A percentile compares a stretch with the other conserved stretches of the same genome.
These are phyloP conservation scores for Lampris megalopsis DNA, from an alignment of 2,113 vertebrate species.

Conservation along the genomic window DNA sequence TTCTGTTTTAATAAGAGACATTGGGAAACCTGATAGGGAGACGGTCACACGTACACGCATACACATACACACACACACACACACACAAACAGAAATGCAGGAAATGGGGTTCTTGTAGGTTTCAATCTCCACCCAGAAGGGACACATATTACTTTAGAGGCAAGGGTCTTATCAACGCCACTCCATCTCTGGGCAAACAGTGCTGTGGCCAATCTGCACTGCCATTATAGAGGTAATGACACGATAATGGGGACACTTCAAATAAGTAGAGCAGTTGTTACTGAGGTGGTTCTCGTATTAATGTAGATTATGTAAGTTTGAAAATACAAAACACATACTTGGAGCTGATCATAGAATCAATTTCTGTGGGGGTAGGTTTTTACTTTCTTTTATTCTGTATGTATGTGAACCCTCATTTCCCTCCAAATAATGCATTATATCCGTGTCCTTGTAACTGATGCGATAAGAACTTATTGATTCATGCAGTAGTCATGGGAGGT, in stretches of 20 bases:
- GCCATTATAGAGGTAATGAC: background rate
- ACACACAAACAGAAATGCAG: background rate
- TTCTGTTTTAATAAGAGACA: background rate
- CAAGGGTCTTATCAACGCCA: background rate
- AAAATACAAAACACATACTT: no score
- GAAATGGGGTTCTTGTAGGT: background rate
- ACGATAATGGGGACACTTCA: background rate
- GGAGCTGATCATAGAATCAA: no score
- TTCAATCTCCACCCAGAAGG: background rate
- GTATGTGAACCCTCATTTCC: no score
- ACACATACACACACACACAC: no score
- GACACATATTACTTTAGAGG: background rate
- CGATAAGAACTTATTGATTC: no score
- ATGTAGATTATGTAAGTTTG: no score
- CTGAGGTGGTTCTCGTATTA: conserved; percentile 23
- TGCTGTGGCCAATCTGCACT: background rate
- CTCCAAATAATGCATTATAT: no score
- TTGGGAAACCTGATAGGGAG: background rate
- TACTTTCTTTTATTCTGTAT: no score
- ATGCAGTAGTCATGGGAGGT: no score
- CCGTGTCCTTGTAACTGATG: no score
- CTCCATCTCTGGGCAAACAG: background rate
- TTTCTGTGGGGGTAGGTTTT: no score
- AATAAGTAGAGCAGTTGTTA: conserved; percentile 9
- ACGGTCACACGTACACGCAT: background rate